Conservation (phyloP, 1,140 invertebrate species). For the Trichoplusia ni region DNA sequence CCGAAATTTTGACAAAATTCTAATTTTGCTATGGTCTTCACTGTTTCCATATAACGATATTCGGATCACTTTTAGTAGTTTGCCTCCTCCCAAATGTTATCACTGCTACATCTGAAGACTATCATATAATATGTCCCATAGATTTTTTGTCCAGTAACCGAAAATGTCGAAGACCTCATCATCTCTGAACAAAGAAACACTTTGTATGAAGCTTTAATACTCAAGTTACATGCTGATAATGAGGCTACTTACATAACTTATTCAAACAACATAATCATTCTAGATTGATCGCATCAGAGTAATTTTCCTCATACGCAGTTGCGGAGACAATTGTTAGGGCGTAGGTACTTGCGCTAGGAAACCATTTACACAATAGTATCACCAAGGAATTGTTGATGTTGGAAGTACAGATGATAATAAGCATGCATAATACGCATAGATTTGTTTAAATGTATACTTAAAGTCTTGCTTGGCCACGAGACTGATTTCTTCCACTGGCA, state of each 20-base stretch:
- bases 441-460: background rate
- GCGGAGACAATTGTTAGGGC: constrained; percentile 1
- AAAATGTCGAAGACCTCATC: no score
- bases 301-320: constrained; percentile 16
- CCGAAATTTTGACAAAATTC: no score
- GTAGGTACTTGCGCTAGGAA: background rate
- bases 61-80: no score
- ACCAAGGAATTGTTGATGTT: background rate
- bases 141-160: no score
- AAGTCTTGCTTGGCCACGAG: background rate
- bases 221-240: background rate
- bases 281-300: background rate
- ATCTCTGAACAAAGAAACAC: background rate
- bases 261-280: constrained; percentile 1
- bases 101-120: no score
- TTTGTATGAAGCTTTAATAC: background rate
- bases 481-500: no score
- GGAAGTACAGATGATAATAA: background rate
- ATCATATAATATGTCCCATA: no score
- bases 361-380: constrained; percentile 1
- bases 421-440: background rate
- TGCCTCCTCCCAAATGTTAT: no score
- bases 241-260: background rate
- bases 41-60: no score
- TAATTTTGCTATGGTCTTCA: no score